A percentile compares a stretch with the other conserved stretches of the same genome.
These are phyloP conservation scores for Nematolebias whitei DNA, from an alignment of 2,113 vertebrate species.

Conservation along the genomic window DNA sequence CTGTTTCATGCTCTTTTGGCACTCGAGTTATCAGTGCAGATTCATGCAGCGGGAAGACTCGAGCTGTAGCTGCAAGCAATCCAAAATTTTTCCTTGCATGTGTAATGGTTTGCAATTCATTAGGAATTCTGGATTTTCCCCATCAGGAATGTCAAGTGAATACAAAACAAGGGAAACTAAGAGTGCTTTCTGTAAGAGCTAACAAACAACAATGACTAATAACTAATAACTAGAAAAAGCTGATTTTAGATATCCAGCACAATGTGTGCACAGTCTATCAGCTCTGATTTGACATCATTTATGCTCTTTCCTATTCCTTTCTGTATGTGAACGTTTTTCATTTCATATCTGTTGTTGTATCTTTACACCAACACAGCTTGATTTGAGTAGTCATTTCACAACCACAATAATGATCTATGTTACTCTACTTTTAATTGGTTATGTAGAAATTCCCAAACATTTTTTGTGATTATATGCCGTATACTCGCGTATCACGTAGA, in stretches of 20 bases:
- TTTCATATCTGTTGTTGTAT: conserved; percentile 32
- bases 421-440: not conserved
- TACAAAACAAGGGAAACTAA: conserved; percentile 61
- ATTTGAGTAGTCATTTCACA: conserved; percentile 15
- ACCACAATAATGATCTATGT: conserved; percentile 21
- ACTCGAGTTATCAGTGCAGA: conserved; percentile 38
- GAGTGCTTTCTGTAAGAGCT: conserved; percentile 67
- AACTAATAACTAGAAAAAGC: conserved; percentile 41
- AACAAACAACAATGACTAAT: conserved; percentile 79
- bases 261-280: conserved; percentile 47
- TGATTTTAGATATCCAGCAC: conserved; percentile 33
- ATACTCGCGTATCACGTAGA: too few relatives aligned
- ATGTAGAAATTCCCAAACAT: too few relatives aligned
- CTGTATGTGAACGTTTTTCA: conserved; percentile 3
- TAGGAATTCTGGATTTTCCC: conserved; percentile 79
- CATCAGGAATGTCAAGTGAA: conserved; percentile 74
- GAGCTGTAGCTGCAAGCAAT: conserved; percentile 58
- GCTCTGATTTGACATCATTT: conserved; percentile 29
- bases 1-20: conserved; percentile 58
- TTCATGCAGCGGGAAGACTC: conserved; percentile 55
- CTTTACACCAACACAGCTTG: conserved; percentile 8
- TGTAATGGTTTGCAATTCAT: conserved; percentile 78
- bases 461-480: too few relatives aligned
- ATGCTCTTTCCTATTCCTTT: conserved; percentile 28
- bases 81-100: conserved; percentile 69